Evolutionary conservation across 2,888 invertebrate genomes (phyloP), one percentile per base, ranked within the genome.

Genomic region (Hipparchia sbordonii): DNA sequence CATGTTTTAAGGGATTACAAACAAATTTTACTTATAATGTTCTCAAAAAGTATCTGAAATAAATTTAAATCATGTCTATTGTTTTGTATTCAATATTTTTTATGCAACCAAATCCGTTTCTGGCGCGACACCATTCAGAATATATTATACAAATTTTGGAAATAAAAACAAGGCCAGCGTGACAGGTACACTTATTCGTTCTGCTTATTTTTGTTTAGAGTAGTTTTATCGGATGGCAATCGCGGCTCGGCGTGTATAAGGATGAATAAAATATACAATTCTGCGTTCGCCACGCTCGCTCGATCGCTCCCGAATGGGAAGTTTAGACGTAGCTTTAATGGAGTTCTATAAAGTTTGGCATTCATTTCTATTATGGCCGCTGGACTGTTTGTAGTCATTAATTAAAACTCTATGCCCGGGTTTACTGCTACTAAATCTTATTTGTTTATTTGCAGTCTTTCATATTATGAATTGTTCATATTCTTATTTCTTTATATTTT

Each of bases 101-200:
- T 81, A 78, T 74, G 52, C 77, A 72, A 67, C 77, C 73, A 76
- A 79, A 85, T 84, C 85, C 84, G 87, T 85, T 87, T 89, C 86
- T 87, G 86, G 88, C 83, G 83, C 88, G 89, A 84, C 86, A 87
- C 87, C 87, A 84, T 84, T 85, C 87, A 82, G 93, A 92, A 93
- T 93, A 93, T 92, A 91, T 93, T 93, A 93, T 92, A 92, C 92
- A 92, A 93, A 93, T 93, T 92, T 92, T 90, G 90, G 91, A 91
- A 90, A 92, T 87, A 93, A 92, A 89, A 93, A 91, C 91, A 91
- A 89, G 88, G 85, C 80, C 81, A 83, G 88, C 89, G 90, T 92
- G 93, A 93, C 93, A 93, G 93, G 89, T 92, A 93, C 92, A 93
- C 88, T 88, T 88, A 88, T 90, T 92, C 86, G 85, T 88, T 86